Evolutionary conservation across 2,113 vertebrate species (phyloP).

Genomic region (Atlantisia rogersi): DNA sequence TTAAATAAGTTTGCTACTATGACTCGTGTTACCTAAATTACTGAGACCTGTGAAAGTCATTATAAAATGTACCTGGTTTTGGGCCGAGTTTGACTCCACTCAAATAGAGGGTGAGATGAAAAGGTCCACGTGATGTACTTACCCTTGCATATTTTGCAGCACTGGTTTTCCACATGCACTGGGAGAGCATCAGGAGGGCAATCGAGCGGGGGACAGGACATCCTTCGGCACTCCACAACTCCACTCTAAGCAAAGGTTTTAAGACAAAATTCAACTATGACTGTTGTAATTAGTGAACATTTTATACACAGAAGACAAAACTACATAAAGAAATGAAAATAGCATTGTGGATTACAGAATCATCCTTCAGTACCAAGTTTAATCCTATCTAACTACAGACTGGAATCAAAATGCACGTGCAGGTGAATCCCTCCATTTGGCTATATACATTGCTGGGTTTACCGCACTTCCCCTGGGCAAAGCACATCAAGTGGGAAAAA

Average conservation of each 20-base stretch:
- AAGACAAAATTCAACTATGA: not conserved
- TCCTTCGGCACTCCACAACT: constrained; percentile 87
- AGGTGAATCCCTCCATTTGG: not conserved
- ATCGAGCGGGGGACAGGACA: constrained; percentile 86
- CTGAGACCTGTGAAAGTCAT: not conserved
- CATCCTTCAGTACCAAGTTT: not conserved
- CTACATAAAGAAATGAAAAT: not conserved
- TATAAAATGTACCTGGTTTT: rapidly evolving
- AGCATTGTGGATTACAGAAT: not conserved
- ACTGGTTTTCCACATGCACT: constrained; percentile 83
- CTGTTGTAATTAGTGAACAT: not conserved
- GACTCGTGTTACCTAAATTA: not conserved
- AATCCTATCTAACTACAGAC: not conserved
- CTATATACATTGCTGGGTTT: not conserved
- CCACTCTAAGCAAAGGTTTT: constrained; percentile 79
- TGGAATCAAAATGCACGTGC: not conserved
- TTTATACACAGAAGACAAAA: not conserved
- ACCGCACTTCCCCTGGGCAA: not conserved
- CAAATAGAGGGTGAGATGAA: rapidly evolving
- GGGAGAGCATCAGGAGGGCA: constrained; percentile 88
- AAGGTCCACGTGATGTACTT: constrained; percentile 56
- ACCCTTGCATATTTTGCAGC: constrained; percentile 94
- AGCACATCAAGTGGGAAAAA: constrained; percentile 21
- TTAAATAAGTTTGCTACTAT: not conserved
- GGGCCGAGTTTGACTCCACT: not conserved